A percentile compares a stretch with the other conserved stretches of the same genome.
Evolutionary conservation across 2,888 invertebrate genomes (phyloP).

Genomic region (Eupithecia insigniata): DNA sequence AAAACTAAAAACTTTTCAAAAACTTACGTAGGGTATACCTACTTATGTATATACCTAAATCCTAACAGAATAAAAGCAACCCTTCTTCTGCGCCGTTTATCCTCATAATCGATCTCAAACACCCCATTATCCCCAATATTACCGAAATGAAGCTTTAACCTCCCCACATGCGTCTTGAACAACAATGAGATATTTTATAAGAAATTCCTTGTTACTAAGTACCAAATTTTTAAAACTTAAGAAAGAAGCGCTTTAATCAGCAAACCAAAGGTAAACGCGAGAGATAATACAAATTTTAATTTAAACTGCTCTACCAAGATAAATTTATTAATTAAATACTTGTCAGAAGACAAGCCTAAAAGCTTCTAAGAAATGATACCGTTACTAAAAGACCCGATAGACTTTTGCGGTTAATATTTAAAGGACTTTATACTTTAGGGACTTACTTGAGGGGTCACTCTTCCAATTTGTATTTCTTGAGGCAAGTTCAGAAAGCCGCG

Average conservation of each 20-base stretch:
- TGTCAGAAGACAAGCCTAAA: background rate
- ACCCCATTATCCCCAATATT: slow-evolving; percentile 9
- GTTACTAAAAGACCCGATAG: background rate
- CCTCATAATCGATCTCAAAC: slow-evolving; percentile 7
- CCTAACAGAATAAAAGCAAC: background rate
- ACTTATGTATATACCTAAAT: background rate
- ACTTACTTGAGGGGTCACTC: slow-evolving; percentile 38
- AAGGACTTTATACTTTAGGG: slow-evolving; percentile 40
- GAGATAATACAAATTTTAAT: background rate
- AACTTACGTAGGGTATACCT: no score
- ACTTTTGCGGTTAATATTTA: slow-evolving; percentile 37
- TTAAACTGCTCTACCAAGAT: background rate
- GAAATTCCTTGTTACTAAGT: background rate
- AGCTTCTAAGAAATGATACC: slow-evolving; percentile 1
- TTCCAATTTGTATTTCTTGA: slow-evolving; percentile 36
- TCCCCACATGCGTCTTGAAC: background rate
- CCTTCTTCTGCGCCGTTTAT: slow-evolving; percentile 2
- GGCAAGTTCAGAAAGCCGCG: slow-evolving; percentile 35
- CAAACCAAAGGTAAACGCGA: background rate
- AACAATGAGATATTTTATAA: background rate
- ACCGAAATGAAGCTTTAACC: background rate
- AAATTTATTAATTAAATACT: background rate
- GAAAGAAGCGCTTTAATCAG: background rate
- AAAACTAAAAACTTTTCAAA: background rate
- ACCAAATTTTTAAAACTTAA: background rate